Conservation (phyloP, 1,140 invertebrate genomes). For the Bombus pascuorum region DNA sequence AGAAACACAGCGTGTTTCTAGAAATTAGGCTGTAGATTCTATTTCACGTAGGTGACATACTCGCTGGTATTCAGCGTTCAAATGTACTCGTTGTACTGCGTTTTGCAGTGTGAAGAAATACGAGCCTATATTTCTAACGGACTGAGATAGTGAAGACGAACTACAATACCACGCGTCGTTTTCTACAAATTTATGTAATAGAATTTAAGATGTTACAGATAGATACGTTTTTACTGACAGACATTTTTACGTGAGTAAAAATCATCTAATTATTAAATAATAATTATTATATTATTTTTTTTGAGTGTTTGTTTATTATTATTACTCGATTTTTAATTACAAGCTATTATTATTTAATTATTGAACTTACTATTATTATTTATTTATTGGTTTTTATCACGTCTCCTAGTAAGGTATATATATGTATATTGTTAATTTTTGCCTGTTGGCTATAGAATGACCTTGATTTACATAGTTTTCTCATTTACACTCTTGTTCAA, state of each 20-base stretch:
- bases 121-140: not conserved
- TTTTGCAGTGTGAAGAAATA: slow-evolving; percentile 4
- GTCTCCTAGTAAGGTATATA: too few species aligned
- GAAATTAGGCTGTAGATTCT: slow-evolving; percentile 25
- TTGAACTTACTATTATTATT: not conserved
- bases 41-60: not conserved
- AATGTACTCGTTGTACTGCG: not conserved
- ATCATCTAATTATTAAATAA: not conserved
- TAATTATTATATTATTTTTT: not conserved
- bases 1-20: not conserved
- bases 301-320: too few species aligned
- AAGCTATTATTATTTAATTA: not conserved
- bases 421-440: too few species aligned
- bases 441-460: too few species aligned
- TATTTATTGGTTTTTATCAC: not conserved
- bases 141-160: not conserved
- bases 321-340: too few species aligned
- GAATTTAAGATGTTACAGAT: not conserved
- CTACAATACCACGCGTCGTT: not conserved
- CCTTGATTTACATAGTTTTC: too few species aligned
- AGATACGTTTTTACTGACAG: not conserved
- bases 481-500: too few species aligned
- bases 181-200: not conserved
- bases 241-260: not conserved
- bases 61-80: not conserved